Evolutionary conservation across 1,140 invertebrate species (phyloP).

Genomic region (Drosophila setifemur): DNA sequence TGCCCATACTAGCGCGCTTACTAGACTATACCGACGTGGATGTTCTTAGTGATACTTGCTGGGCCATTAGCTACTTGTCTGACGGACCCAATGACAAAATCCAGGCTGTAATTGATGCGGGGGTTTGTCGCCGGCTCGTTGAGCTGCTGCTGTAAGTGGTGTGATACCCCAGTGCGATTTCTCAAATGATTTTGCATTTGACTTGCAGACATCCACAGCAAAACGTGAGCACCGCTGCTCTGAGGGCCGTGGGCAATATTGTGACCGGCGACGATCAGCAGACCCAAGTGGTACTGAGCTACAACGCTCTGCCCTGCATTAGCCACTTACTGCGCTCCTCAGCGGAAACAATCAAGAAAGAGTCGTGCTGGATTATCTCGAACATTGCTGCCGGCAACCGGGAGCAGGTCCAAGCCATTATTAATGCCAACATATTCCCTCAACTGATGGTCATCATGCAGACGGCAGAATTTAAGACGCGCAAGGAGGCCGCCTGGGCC

Average conservation of each 20-base stretch:
- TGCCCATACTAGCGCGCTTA: conserved; percentile 93
- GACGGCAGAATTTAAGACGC: conserved; percentile 97
- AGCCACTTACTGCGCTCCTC: conserved; percentile 90
- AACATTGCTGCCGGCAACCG: conserved; percentile 99
- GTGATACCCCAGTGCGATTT: not conserved
- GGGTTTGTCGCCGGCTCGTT: conserved; percentile 96
- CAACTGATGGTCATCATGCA: conserved; percentile 94
- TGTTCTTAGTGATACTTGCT: conserved; percentile 97
- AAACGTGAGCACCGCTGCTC: conserved; percentile 96
- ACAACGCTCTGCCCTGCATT: conserved; percentile 93
- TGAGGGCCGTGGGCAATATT: conserved; percentile 98
- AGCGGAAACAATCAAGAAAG: conserved; percentile 96
- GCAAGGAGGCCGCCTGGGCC: conserved; percentile 99
- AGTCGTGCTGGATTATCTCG: conserved; percentile 99
- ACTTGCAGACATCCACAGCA: conserved; percentile 90
- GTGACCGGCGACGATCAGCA: conserved; percentile 99
- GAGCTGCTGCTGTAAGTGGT: conserved; percentile 93
- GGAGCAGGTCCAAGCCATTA: conserved; percentile 96
- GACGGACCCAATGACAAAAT: conserved; percentile 99
- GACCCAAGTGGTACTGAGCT: conserved; percentile 97
- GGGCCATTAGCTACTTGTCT: conserved; percentile 96
- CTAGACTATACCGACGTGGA: conserved; percentile 95
- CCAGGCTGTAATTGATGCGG: conserved; percentile 98
- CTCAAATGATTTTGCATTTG: not conserved
- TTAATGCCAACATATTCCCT: conserved; percentile 97